Conservation (phyloP, 2,113 vertebrate species). For the Microtus richardsoni region DNA sequence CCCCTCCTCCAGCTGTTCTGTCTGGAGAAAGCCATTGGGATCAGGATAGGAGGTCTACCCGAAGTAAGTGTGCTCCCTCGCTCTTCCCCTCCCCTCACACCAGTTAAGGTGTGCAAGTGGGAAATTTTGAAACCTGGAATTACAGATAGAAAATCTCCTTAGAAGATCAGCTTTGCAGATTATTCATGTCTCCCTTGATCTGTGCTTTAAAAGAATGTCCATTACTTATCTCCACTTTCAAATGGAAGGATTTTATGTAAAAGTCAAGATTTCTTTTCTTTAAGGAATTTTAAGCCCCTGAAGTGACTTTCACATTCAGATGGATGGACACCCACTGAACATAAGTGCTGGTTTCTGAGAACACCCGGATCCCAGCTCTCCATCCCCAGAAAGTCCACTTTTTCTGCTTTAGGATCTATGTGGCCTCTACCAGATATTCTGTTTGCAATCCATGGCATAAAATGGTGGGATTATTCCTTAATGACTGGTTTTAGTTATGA, state of each 20-base stretch:
- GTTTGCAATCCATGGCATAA: neutral
- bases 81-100: neutral
- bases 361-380: too few relatives aligned
- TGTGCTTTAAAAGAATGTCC: neutral
- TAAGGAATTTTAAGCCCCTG: neutral
- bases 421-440: neutral
- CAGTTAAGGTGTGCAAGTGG: neutral
- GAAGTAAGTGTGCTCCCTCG: neutral
- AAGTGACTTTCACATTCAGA: neutral
- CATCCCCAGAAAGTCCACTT: neutral
- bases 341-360: neutral
- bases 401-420: neutral
- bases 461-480: neutral
- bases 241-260: neutral
- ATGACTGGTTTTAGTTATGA: neutral
- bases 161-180: neutral
- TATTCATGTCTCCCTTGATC: neutral
- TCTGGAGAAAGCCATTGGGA: neutral
- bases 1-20: neutral
- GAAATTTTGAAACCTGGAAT: neutral
- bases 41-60: neutral
- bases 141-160: neutral
- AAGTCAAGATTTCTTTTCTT: neutral
- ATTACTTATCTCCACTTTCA: neutral
- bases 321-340: neutral